Conservation (phyloP, 1,140 invertebrate species). For the Conus betulinus region DNA sequence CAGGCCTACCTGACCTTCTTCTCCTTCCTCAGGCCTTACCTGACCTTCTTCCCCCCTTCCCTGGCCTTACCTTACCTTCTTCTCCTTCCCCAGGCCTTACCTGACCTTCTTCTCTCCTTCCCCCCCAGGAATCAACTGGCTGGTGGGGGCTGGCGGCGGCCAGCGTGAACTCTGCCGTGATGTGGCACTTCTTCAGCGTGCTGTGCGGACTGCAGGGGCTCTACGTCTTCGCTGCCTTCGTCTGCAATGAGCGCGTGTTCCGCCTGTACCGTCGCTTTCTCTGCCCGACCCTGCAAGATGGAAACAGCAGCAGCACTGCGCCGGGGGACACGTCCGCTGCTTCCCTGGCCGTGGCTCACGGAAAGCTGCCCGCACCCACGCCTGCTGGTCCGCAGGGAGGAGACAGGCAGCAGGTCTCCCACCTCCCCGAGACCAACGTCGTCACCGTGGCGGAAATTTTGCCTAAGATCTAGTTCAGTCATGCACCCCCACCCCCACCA, state of each 20-base stretch:
- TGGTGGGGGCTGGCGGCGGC: constrained; percentile 76
- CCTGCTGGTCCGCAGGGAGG: too few species aligned
- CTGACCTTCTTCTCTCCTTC: not conserved
- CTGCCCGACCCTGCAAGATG: not conserved
- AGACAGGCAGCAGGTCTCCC: too few species aligned
- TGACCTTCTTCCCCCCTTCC: too few species aligned
- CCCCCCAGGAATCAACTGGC: constrained; percentile 77
- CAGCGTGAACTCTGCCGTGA: constrained; percentile 46
- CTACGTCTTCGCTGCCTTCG: constrained; percentile 58
- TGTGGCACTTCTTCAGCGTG: constrained; percentile 73
- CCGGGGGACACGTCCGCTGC: not conserved
- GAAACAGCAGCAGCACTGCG: not conserved
- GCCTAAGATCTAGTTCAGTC: too few species aligned
- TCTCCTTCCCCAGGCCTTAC: too few species aligned
- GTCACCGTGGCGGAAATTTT: too few species aligned
- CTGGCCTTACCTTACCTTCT: too few species aligned
- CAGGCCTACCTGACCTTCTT: too few species aligned
- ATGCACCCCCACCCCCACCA: too few species aligned
- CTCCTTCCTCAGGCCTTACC: too few species aligned
- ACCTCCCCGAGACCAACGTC: too few species aligned
- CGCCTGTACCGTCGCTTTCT: not conserved
- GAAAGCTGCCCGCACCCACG: not conserved
- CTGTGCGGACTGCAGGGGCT: constrained; percentile 76
- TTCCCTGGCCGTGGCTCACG: not conserved
- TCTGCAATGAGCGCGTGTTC: constrained; percentile 30